Conservation (phyloP, 2,888 invertebrate genomes). For the Cartodere bifasciata region DNA sequence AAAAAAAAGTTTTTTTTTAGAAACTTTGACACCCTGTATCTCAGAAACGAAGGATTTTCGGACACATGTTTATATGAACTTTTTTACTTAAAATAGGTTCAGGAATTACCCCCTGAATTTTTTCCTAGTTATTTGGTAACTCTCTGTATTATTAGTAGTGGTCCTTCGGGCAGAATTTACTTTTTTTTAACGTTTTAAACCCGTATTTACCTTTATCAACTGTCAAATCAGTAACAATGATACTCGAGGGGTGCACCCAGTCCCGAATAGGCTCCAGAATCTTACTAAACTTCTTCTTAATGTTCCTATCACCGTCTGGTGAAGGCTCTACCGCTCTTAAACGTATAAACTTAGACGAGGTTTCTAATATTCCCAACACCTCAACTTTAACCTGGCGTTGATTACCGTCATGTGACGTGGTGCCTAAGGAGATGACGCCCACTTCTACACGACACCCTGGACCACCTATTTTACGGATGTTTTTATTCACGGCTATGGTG, state of each 20-base stretch:
- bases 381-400: slow-evolving; percentile 69
- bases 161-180: too few species aligned
- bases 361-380: slow-evolving; percentile 72
- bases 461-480: slow-evolving; percentile 62
- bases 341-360: slow-evolving; percentile 56
- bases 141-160: too few species aligned
- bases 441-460: slow-evolving; percentile 55
- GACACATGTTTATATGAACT: too few species aligned
- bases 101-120: too few species aligned
- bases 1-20: too few species aligned
- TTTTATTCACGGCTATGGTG: slow-evolving; percentile 67
- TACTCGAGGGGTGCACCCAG: slow-evolving; percentile 70
- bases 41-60: too few species aligned
- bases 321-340: slow-evolving; percentile 74
- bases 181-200: too few species aligned
- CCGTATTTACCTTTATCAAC: slow-evolving; percentile 73
- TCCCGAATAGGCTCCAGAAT: slow-evolving; percentile 65
- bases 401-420: slow-evolving; percentile 61
- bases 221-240: slow-evolving; percentile 69
- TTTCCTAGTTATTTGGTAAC: too few species aligned
- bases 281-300: slow-evolving; percentile 66
- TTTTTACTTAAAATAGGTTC: too few species aligned
- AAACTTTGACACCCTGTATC: too few species aligned
- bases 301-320: slow-evolving; percentile 63
- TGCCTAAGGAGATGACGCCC: slow-evolving; percentile 79